Evolutionary conservation across 2,888 invertebrate genomes (phyloP).

Genomic region (Lasioglossum malachurum): DNA sequence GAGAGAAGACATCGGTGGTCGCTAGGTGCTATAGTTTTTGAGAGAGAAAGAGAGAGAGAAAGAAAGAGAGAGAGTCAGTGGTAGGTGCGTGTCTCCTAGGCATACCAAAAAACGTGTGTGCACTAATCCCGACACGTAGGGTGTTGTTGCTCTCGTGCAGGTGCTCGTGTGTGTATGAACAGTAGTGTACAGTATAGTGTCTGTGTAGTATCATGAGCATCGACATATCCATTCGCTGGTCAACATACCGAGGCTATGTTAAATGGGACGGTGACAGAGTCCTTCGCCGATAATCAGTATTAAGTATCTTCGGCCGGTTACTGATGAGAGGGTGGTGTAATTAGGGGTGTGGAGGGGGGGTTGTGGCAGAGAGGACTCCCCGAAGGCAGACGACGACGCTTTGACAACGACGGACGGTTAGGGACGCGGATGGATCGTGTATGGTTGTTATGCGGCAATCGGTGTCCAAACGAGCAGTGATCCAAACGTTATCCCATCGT

Average conservation of each 20-base stretch:
- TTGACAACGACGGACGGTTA: constrained; percentile 28
- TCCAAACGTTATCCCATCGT: constrained; percentile 81
- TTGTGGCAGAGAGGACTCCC: constrained; percentile 23
- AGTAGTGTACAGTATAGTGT: neutral
- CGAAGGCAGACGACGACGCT: constrained; percentile 33
- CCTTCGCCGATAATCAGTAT: constrained; percentile 60
- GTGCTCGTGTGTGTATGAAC: constrained; percentile 23
- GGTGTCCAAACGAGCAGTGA: constrained; percentile 60
- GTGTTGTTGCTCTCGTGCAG: constrained; percentile 40
- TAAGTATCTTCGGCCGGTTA: constrained; percentile 59
- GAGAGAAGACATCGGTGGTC: neutral
- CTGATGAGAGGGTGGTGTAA: neutral
- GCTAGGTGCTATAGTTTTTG: constrained; percentile 5
- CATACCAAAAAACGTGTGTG: constrained; percentile 37
- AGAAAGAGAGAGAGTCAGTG: neutral
- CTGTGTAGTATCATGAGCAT: constrained; percentile 21
- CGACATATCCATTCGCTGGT: constrained; percentile 62
- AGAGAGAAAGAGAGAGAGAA: neutral
- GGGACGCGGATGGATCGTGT: constrained; percentile 20
- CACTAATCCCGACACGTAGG: neutral
- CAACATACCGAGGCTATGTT: constrained; percentile 68
- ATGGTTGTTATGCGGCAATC: constrained; percentile 19
- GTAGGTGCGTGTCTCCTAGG: constrained; percentile 28
- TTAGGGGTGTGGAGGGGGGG: neutral
- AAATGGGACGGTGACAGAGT: constrained; percentile 54